These are phyloP conservation scores for Ispidina picta DNA, from an alignment of 2,797 vertebrate genomes.

Conservation along the genomic window DNA sequence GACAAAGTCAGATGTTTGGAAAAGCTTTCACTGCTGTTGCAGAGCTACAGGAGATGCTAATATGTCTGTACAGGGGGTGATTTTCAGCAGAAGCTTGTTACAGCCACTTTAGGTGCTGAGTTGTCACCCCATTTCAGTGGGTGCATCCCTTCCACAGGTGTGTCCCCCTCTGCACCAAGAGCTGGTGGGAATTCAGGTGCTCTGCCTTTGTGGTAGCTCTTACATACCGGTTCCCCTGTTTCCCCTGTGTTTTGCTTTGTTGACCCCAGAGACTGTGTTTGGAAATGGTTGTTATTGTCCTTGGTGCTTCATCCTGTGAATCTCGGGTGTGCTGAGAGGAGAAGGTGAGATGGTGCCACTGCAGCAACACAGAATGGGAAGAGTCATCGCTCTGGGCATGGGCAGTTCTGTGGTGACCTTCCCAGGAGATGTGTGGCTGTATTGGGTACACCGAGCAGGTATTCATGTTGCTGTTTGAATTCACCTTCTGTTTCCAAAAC, in stretches of 20 bases:
- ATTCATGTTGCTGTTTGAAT: not conserved
- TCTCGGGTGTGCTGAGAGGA: not conserved
- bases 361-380: not conserved
- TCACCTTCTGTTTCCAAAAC: not conserved
- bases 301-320: not conserved
- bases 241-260: not conserved
- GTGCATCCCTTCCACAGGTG: not conserved
- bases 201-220: not conserved
- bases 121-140: not conserved
- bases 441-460: not conserved
- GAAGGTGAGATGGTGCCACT: not conserved
- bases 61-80: accelerated
- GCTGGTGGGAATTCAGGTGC: not conserved
- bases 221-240: not conserved
- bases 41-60: not conserved
- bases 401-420: not conserved
- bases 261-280: not conserved
- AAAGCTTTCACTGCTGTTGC: not conserved
- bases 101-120: not conserved
- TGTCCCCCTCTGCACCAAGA: not conserved
- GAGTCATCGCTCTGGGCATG: accelerated
- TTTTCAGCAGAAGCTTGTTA: not conserved
- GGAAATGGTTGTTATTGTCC: accelerated
- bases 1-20: not conserved
- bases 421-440: accelerated